Base-by-base conservation (phyloP, 2,113 vertebrate genomes). In the Bostrychus sinensis region DNA sequence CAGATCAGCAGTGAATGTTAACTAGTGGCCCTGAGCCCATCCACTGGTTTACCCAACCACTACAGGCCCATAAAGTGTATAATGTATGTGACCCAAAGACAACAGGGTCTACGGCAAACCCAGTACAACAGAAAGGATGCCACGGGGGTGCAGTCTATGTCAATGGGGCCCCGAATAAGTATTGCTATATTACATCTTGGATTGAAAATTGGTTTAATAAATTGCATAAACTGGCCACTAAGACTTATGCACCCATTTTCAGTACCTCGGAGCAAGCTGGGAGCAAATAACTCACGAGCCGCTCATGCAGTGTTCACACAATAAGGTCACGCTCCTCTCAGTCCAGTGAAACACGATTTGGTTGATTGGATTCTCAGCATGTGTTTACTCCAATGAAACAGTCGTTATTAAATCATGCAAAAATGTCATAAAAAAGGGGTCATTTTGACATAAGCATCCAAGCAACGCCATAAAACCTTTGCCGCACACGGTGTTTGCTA, bases 281-380 rank as follows among this genome's bases (percentile, higher is more conserved):
- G 43, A 43, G n/a, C 39, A 23, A 41, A 75, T 66, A 74, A 70
- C 77, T 60, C 8, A 59, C 23, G 14, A 54, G 77, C 73, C 8
- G 42, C 25, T 67, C 34, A 62, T 26, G 36, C 48, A 53, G 59
- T 53, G 37, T 61, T 76, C 57, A 66, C 53, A 45, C 41, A 50
- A 55, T 48, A 43, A 78, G 61, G 75, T 62, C 45, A 41, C 20
- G 16, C 9, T 37, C 16, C 1, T 56, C 36, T 59, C 42, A 5
- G 28, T 59, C 28, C 16, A 3, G 55, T 20, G 41, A 32, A 7
- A 30, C 62, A 70, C 58, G 39, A 77, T 65, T 39, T 23, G 43
- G 53, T 30, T 58, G 43, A 62, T 45, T 13, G 1, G 57, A 50
- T 58, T 66, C 62, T 50, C 57, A 17, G 43, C 14, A 32, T 46